Base-by-base conservation (phyloP, 2,888 invertebrate genomes). In the Orthosia gothica region DNA sequence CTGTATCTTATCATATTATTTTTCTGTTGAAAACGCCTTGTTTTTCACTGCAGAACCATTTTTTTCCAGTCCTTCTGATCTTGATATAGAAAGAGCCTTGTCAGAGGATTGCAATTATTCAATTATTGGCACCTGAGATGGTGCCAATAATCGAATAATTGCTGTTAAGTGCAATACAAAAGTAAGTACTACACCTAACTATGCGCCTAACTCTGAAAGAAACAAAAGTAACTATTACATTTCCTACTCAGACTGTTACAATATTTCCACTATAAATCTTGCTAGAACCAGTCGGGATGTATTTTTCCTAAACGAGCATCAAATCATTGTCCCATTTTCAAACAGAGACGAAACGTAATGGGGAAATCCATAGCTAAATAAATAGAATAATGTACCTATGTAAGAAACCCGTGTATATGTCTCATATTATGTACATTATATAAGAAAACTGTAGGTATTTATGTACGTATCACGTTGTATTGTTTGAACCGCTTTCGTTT, bases 311-410 rank as follows among this genome's bases (percentile, higher is more conserved):
- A 55, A 71, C 55, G 49, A 68, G 64, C 23, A 52, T 11, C 20
- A 16, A 64, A 67, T n/a, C n/a, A 70, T 54, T 76, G 62, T 57
- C 64, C 57, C 54, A 70, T 49, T 50, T 45, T 9, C 32, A 72
- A 61, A 72, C 57, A 62, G 5, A 69, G 3, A 57, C 23, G 16
- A 71, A 16, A 69, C 67, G 61, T 65, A 54, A 15, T 54, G 70
- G 80, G 77, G 54, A 81, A 82, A 55, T 23, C 80, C 83, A 72
- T 40, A 63, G 13, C 23, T 63, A n/a, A 55, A 16, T 50, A 72
- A 72, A 80, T 55, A 82, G 11, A 40, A 15, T 13, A 15, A 40
- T 15, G 16, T 54, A 26, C 58, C 15, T 58, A 18, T 52, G 47
- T 52, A 26, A 7, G 49, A 23, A 9, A 57, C 78, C 15, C 49